Percentiles rank a stretch among this genome's conserved stretches.
Evolutionary conservation across 2,797 vertebrate genomes (phyloP).

Genomic region (Zalophus californianus): DNA sequence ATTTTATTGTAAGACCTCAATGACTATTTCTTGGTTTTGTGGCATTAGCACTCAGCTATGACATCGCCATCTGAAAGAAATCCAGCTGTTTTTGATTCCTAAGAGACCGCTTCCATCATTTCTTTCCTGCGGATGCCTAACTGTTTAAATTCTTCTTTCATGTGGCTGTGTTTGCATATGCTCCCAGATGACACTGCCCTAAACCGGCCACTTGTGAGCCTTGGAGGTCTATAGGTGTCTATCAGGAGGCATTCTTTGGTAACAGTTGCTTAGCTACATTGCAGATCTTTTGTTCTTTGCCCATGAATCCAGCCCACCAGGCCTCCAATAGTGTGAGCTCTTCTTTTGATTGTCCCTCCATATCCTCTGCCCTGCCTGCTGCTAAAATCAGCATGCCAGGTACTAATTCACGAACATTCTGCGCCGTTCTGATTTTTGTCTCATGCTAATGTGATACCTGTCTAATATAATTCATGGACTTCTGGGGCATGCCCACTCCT

Average conservation of each 20-base stretch:
- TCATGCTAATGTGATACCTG: constrained; percentile 34
- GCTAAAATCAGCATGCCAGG: constrained; percentile 60
- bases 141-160: constrained; percentile 61
- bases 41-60: constrained; percentile 3
- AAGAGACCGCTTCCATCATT: background rate
- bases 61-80: constrained; percentile 36
- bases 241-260: background rate
- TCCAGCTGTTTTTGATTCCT: constrained; percentile 41
- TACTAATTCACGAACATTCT: constrained; percentile 30
- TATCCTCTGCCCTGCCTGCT: constrained; percentile 24
- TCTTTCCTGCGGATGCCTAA: background rate
- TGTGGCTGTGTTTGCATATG: constrained; percentile 39
- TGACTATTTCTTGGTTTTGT: constrained; percentile 48
- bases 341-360: constrained; percentile 64
- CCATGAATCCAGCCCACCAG: constrained; percentile 64
- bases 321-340: constrained; percentile 12
- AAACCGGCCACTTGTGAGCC: constrained; percentile 21
- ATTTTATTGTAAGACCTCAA: background rate
- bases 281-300: constrained; percentile 72
- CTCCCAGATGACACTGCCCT: background rate
- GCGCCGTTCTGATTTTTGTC: constrained; percentile 19
- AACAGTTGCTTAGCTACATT: constrained; percentile 71
- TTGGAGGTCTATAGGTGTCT: constrained; percentile 61
- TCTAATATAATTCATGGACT: background rate
- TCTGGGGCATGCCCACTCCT: background rate